phyloP scores from a whole-genome alignment of 2,888 invertebrate genomes.

The Athripsodes cinereus region DNA sequence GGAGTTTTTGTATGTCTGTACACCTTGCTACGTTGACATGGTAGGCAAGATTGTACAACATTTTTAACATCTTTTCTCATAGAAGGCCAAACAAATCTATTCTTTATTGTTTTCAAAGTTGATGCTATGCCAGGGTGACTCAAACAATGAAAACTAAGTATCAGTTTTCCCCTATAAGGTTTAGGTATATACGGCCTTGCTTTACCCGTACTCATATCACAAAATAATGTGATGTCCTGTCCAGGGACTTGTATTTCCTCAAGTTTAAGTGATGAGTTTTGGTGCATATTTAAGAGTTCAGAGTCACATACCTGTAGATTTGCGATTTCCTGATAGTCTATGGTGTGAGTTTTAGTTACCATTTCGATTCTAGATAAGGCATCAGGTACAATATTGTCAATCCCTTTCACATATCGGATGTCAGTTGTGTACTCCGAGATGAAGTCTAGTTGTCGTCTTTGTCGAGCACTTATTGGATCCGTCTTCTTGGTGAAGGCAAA shows the following conservation, averaged over 20 bases:
- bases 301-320: neutral
- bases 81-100: conserved; percentile 33
- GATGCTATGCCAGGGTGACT: conserved; percentile 28
- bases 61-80: conserved; percentile 29
- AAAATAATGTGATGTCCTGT: neutral
- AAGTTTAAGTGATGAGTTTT: neutral
- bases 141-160: conserved; percentile 26
- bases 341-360: neutral
- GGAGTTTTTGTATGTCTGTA: conserved; percentile 29
- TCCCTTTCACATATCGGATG: conserved; percentile 32
- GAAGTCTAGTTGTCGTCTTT: conserved; percentile 33
- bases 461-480: conserved; percentile 33
- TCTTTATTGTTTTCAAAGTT: conserved; percentile 26
- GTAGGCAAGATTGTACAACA: conserved; percentile 29
- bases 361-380: conserved; percentile 30
- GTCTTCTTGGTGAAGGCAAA: conserved; percentile 32
- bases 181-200: neutral
- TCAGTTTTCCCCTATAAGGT: conserved; percentile 5
- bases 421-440: conserved; percentile 35
- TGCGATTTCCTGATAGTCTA: neutral
- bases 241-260: neutral
- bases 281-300: neutral
- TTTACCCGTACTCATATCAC: neutral
- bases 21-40: conserved; percentile 31
- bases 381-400: conserved; percentile 34